Conservation (phyloP, 2,797 vertebrate genomes). For the Acanthurus leucopareius region DNA sequence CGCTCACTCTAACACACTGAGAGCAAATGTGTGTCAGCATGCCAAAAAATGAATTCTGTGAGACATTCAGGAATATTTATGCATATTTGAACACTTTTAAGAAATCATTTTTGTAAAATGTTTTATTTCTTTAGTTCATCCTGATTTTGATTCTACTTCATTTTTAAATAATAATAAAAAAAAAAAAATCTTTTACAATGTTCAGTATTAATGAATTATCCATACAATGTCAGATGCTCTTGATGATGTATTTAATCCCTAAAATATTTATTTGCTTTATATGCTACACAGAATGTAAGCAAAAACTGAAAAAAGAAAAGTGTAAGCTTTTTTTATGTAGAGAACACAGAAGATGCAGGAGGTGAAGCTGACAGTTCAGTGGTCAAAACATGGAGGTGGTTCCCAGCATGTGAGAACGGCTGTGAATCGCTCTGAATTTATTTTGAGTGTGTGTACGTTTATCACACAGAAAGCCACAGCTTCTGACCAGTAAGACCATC, state of each 20-base stretch:
- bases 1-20: slow-evolving; percentile 7
- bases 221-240: not conserved
- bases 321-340: too few species aligned
- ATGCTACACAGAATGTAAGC: not conserved
- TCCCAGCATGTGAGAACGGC: too few species aligned
- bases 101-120: too few species aligned
- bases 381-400: too few species aligned
- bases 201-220: not conserved
- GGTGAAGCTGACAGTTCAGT: too few species aligned
- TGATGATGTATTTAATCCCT: not conserved
- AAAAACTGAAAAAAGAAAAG: not conserved
- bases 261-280: not conserved
- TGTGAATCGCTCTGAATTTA: too few species aligned
- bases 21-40: not conserved
- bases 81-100: not conserved
- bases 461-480: not conserved
- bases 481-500: not conserved
- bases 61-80: not conserved
- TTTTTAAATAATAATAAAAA: too few species aligned
- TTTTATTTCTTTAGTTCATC: not conserved
- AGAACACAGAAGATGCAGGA: too few species aligned
- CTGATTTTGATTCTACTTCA: not conserved
- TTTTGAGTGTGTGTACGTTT: too few species aligned
- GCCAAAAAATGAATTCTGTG: not conserved
- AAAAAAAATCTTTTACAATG: not conserved